Evolutionary conservation across 2,113 vertebrate species (phyloP), one percentile per base, ranked within the genome.

Genomic region (Apteryx owenii): DNA sequence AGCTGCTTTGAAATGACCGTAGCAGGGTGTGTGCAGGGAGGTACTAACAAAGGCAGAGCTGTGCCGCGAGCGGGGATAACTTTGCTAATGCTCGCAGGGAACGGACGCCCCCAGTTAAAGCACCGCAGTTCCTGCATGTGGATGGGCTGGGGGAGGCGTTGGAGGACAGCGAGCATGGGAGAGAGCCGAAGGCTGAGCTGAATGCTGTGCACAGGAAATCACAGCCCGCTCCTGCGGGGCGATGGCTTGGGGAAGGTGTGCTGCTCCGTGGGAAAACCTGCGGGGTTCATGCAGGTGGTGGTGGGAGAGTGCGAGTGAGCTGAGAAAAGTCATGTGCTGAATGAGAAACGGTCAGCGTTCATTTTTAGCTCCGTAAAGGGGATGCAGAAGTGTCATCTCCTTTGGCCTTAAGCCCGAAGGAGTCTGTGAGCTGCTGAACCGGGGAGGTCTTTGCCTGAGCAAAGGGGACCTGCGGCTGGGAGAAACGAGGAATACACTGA

Each of bases 51-150:
- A 2, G 81, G 77, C 0, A 22, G 40, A 44, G 44, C 78, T 4
- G 1, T 2, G 14, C 75, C 12, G 75, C 29, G 4, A 2, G 16
- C 28, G 0, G n/a, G 38, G 12, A 7, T 31, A 5, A 51, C 50
- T 72, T 26, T 4, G 71, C 81, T 4, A 58, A 25, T 28, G 62
- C 68, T 53, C 21, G 1, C 0, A 7, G 62, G 17, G 36, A 12
- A 0, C 16, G 33, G n/a, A 58, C 44, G 4, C 13, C 0, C 3
- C 46, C 36, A 69, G 28, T 6, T 1, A 7, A 38, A 64, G 80
- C 80, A n/a, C 19, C 69, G 84, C 44, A 64, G 75, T 13, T 31
- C 76, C 88, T 4, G 21, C 0, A 54, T 54, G 56, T 12, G 33
- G 62, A 25, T 2, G n/a, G 10, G 69, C 58, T 5, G 1, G 31